Evolutionary conservation across 2,888 invertebrate species (phyloP), one percentile per base, ranked within the genome.

Genomic region (Orthonevra nobilis): DNA sequence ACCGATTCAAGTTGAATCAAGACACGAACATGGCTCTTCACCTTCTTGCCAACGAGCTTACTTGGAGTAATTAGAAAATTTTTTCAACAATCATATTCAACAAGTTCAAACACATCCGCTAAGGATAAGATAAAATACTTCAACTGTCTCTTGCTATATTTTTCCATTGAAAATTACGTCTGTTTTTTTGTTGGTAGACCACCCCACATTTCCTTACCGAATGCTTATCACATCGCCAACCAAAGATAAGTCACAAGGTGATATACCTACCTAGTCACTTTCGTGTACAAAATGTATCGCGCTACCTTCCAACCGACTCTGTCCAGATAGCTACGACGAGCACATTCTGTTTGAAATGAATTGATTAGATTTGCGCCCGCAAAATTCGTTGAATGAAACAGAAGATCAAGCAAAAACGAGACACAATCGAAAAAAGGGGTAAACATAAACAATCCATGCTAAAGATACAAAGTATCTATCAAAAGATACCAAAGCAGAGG

Each of bases 41-140:
- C 28, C 15, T 34, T 58, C 54, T 44, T 36, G 56, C 36, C 14
- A 61, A 60, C 52, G 38, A 46, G 15, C 54, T n/a, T n/a, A n/a
- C n/a, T n/a, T n/a, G n/a, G n/a, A n/a, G n/a, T 69, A 70, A 75
- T 75, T 70, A 75, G 34, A 58, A 34, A 77, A 64, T 40, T 52
- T 26, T n/a, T n/a, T 38, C 50, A 34, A 77, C 26, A 50, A 26
- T n/a, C n/a, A n/a, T 40, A 70, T 70, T 77, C 77, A 77, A 77
- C 77, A 77, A 70, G 77, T 70, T 50, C 44, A 58, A 70, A 70
- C 58, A 77, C 70, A 70, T 77, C 70, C 70, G 64, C 52, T 60
- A 69, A 77, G 77, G 58, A 70, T 70, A 64, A 70, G 64, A 70
- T 77, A 70, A 75, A 77, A 58, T 58, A 50, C 63, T 34, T 70